Evolutionary conservation across 2,113 vertebrate species (phyloP).

Genomic region (Pangasianodon gigas): DNA sequence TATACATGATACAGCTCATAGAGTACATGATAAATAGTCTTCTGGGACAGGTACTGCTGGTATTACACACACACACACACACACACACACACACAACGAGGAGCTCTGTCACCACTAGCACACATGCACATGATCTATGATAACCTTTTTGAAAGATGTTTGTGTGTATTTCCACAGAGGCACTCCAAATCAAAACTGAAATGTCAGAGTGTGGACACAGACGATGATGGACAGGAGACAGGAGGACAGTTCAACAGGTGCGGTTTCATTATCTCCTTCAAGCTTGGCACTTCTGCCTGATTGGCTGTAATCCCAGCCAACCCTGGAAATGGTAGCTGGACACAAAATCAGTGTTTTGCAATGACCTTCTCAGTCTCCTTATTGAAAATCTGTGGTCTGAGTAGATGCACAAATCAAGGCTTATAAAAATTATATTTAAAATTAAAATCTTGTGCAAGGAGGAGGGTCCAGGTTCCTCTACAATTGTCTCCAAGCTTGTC

Average conservation of each 20-base stretch:
- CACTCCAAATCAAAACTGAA: conserved; percentile 83
- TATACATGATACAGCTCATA: too few relatives aligned
- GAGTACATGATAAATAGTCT: too few relatives aligned
- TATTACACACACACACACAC: not conserved
- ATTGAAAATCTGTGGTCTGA: not conserved
- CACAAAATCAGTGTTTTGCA: not conserved
- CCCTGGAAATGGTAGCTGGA: not conserved
- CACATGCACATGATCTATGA: conserved; percentile 1
- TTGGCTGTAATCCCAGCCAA: conserved; percentile 1
- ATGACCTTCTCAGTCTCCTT: conserved; percentile 9
- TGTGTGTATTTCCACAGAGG: conserved; percentile 74
- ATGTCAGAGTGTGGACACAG: conserved; percentile 80
- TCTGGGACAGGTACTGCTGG: too few relatives aligned
- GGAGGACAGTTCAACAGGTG: conserved; percentile 86
- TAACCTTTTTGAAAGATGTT: conserved; percentile 23
- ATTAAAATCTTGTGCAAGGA: not conserved
- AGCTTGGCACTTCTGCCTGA: not conserved
- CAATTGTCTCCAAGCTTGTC: not conserved
- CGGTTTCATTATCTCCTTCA: conserved; percentile 50
- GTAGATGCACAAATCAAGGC: not conserved
- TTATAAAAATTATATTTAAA: not conserved
- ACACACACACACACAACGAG: not conserved
- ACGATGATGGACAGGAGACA: conserved; percentile 78
- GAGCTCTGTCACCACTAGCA: not conserved
- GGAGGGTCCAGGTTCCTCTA: not conserved